Base-by-base conservation (phyloP, 2,797 vertebrate genomes). In the Micromesistius poutassou region DNA sequence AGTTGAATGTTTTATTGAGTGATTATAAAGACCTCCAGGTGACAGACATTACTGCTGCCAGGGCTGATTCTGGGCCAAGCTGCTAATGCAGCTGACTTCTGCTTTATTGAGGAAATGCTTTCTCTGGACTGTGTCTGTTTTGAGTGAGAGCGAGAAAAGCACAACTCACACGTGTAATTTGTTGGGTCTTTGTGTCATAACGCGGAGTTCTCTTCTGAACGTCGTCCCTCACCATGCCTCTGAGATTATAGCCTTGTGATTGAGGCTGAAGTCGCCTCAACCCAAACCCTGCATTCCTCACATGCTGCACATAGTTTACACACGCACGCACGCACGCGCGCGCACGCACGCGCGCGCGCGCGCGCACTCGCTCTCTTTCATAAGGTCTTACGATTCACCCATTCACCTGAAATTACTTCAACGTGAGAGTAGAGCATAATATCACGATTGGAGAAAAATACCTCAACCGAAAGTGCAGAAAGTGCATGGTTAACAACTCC, bases 61-160 rank as follows among this genome's bases (percentile, higher is more conserved):
- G 70, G 13, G 5, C 30, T 22, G 30, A 1, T 5, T 71, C 28
- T 71, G n/a, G 25, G 30, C 72, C 55, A 66, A n/a, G 55, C 10
- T n/a, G 22, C 62, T 68, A n/a, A 73, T 78, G 38, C n/a, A 80
- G 82, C 82, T 76, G 87, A 40, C 80, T 78, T 76, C 40, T 83
- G 30, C 76, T 87, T 89, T 87, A 87, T 87, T 88, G 86, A 90
- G 89, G 88, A 92, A 92, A 91, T 93, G 50, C 80, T 86, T 86
- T 79, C 30, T 75, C 22, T 68, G 66, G 66, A 72, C 77, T 76
- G 31, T 73, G 62, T 76, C 19, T 62, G 22, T 13, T 42, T 42
- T 42, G 40, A 42, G 10, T 13, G 40, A 12, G 10, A 13, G 40
- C 3, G n/a, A 3, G 71, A 42, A 72, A 72, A 75, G 25, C 30